phyloP scores from a whole-genome alignment of 2,113 vertebrate genomes.

The Xiphophorus couchianus region DNA sequence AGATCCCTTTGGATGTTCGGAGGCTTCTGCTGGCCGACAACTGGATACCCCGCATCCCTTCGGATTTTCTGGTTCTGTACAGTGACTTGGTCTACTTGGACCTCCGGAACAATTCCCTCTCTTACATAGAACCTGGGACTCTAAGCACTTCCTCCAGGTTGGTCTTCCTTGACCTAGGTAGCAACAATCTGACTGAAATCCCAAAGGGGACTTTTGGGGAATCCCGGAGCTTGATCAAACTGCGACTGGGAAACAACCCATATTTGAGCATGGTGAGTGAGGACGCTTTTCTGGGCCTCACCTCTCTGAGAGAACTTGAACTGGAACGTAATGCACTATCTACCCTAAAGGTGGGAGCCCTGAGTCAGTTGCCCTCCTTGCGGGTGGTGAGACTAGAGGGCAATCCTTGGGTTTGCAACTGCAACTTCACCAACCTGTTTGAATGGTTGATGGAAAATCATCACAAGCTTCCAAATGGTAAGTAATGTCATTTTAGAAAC shows the following conservation, averaged over 20 bases:
- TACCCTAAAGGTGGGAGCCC: slow-evolving; percentile 85
- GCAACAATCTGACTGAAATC: slow-evolving; percentile 94
- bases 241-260: slow-evolving; percentile 91
- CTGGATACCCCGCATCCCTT: slow-evolving; percentile 90
- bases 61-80: slow-evolving; percentile 95
- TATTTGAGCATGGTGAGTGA: slow-evolving; percentile 88
- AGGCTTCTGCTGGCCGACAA: slow-evolving; percentile 93
- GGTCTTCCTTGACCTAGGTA: slow-evolving; percentile 93
- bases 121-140: slow-evolving; percentile 89
- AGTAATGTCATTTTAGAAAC: slow-evolving; percentile 46
- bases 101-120: slow-evolving; percentile 94
- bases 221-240: slow-evolving; percentile 89
- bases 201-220: slow-evolving; percentile 89
- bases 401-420: slow-evolving; percentile 97
- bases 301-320: slow-evolving; percentile 92
- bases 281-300: slow-evolving; percentile 91
- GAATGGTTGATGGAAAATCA: slow-evolving; percentile 92
- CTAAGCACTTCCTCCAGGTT: slow-evolving; percentile 92
- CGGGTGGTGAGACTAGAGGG: slow-evolving; percentile 90
- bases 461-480: slow-evolving; percentile 93
- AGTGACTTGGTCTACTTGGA: slow-evolving; percentile 96
- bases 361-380: slow-evolving; percentile 89
- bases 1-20: slow-evolving; percentile 93
- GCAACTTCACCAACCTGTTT: slow-evolving; percentile 94
- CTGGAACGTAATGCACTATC: slow-evolving; percentile 91